Conservation (phyloP, 2,113 vertebrate species). For the Fregata magnificens region DNA sequence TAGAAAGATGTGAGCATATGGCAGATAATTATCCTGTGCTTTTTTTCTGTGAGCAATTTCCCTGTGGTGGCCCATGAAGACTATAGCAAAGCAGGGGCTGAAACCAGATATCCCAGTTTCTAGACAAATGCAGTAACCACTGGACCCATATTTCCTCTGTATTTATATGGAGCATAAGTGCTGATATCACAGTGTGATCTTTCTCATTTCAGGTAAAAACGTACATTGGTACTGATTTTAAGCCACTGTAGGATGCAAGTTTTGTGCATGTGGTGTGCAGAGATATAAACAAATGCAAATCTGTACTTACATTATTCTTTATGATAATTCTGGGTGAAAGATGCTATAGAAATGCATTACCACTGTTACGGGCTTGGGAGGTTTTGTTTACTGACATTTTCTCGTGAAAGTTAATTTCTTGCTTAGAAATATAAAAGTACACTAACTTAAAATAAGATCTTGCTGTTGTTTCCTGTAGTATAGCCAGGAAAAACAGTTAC, state of each 20-base stretch:
- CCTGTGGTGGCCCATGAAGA: background rate
- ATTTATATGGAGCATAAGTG: background rate
- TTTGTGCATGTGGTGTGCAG: background rate
- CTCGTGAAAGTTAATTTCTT: constrained; percentile 76
- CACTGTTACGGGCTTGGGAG: constrained; percentile 24
- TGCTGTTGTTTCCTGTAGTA: constrained; percentile 82
- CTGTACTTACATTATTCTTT: constrained; percentile 34
- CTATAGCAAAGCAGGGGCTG: background rate
- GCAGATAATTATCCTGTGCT: constrained; percentile 50
- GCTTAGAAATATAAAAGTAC: constrained; percentile 77
- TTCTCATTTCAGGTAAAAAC: background rate
- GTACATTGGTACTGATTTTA: background rate
- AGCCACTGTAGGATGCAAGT: background rate
- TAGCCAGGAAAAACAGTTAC: constrained; percentile 85
- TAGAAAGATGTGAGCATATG: constrained; percentile 60
- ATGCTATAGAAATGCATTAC: constrained; percentile 24
- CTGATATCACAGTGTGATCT: background rate
- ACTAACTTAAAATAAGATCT: constrained; percentile 80
- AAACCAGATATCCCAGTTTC: background rate
- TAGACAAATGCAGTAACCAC: background rate
- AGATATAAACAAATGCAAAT: constrained; percentile 57
- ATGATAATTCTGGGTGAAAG: constrained; percentile 33
- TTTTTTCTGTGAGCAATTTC: constrained; percentile 31
- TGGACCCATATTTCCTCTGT: background rate
- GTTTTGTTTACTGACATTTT: constrained; percentile 73